Conservation (phyloP, 2,113 vertebrate species). For the Platysteira castanea region DNA sequence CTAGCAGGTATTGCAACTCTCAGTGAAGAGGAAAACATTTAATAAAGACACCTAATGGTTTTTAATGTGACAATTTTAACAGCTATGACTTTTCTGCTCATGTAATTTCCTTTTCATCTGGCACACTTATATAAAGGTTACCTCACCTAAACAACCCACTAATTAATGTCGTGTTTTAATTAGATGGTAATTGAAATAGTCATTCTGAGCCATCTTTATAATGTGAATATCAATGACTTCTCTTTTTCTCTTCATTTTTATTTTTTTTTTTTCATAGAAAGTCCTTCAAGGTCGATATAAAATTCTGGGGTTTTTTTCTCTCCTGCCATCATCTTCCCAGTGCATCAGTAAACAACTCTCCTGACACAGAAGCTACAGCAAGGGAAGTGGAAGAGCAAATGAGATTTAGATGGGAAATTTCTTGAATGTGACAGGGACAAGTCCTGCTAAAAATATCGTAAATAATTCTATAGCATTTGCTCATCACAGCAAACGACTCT, state of each 20-base stretch:
- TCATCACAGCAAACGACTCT: background rate
- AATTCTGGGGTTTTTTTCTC: background rate
- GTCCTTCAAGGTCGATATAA: background rate
- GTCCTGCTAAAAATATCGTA: background rate
- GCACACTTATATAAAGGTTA: background rate
- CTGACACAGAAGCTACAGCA: background rate
- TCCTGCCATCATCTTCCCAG: background rate
- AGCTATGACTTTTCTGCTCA: background rate
- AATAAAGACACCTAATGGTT: background rate
- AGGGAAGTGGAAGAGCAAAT: background rate
- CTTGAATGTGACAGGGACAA: background rate
- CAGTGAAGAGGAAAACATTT: background rate
- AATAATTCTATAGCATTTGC: background rate
- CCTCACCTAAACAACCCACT: background rate
- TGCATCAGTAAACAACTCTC: background rate
- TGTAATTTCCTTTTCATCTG: background rate
- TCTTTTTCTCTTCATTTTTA: background rate
- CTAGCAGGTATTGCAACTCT: background rate
- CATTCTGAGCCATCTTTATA: background rate
- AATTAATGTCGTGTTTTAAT: background rate
- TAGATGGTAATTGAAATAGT: background rate
- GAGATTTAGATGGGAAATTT: background rate
- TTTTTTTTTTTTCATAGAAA: background rate
- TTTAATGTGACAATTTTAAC: background rate
- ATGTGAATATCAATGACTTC: background rate